These are phyloP conservation scores for Lytechinus pictus DNA, from an alignment of 35 echinoderm and acorn worm species.

Conservation along the genomic window DNA sequence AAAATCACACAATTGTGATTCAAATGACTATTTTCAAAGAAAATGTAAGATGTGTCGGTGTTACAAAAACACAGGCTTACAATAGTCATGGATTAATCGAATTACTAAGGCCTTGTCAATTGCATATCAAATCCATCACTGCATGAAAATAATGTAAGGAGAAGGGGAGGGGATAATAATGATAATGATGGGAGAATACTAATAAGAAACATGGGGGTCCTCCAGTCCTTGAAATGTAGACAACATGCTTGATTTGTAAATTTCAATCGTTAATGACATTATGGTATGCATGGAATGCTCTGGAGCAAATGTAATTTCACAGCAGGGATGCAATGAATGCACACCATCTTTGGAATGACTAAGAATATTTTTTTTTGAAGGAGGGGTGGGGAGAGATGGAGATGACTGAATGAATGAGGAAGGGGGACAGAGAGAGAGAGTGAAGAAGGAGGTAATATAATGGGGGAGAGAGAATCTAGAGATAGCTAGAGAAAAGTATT, in stretches of 20 bases:
- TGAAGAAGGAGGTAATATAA: too few species aligned
- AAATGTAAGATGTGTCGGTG: background rate
- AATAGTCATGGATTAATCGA: background rate
- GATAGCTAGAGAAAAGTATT: too few species aligned
- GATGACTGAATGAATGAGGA: background rate
- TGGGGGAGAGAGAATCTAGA: too few species aligned
- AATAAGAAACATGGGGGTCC: background rate
- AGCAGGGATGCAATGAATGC: background rate
- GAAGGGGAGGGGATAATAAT: background rate
- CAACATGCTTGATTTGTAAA: constrained; percentile 29
- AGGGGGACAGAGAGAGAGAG: background rate
- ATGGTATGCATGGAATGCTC: background rate
- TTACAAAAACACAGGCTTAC: background rate
- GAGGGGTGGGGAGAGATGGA: background rate
- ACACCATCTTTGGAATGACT: constrained; percentile 5
- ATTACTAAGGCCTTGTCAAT: background rate
- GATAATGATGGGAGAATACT: background rate
- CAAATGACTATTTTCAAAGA: background rate
- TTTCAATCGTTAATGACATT: constrained; percentile 39
- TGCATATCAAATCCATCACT: background rate
- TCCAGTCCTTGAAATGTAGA: background rate
- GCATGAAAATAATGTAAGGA: background rate
- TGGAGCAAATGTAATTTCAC: background rate
- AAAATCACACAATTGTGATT: background rate
- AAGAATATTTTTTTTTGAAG: background rate